Evolutionary conservation across 2,797 vertebrate species (phyloP), one percentile per base, ranked within the genome.

Genomic region (Poecilia picta): DNA sequence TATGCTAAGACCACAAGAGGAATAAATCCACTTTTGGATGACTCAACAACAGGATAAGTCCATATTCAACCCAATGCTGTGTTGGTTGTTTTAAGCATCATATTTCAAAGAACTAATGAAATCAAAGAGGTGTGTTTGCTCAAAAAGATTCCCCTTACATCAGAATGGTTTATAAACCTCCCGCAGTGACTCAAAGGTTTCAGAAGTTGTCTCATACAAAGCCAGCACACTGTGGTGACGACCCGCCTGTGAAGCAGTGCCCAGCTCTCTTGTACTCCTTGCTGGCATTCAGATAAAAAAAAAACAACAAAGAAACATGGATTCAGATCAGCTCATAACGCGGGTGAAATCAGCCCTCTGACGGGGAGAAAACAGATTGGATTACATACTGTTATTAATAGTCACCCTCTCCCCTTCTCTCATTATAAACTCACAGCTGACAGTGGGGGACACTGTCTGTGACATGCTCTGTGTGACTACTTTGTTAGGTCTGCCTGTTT

Each of bases 341-440:
- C 83, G 45, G 64, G 80, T 75, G 76, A 47, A 75, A 70, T 66
- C 80, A 46, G 74, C 72, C n/a, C 33, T 53, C 70, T 83, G 70
- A 46, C 79, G 18, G 51, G 39, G 70, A 82, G 76, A 74, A 15
- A 77, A 46, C 41, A 10, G 88, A 85, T 95, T 87, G 89, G 71
- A 59, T 94, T 93, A 92, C 93, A 90, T 66, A 77, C 74, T 80
- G 86, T 81, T 95, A 94, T 95, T 94, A 93, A 94, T 95, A 95
- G 91, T 75, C 73, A 36, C 57, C 70, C 79, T 91, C 90, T 91
- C 88, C 80, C 51, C 79, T 92, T 91, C 62, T 83, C 87, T 89
- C 88, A 88, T 87, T 90, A 93, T 89, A 90, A 94, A 92, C 53
- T 51, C 89, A 94, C 90, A 87, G 81, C 85, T 81, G 84, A 77